Evolutionary conservation across 2,888 invertebrate species (phyloP).

Genomic region (Lithosia quadra): DNA sequence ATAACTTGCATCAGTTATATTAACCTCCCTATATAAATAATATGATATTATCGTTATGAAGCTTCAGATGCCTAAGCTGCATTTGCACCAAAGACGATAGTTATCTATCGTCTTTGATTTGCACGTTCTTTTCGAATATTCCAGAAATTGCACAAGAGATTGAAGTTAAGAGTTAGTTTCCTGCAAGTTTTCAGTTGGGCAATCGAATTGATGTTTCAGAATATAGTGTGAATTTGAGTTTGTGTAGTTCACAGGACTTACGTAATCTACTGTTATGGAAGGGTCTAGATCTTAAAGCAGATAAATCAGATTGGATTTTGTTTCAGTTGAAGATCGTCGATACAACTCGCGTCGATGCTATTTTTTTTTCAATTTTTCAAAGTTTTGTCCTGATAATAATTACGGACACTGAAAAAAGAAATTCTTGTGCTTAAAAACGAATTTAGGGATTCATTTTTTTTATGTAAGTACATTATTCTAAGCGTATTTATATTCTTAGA

Average conservation of each 20-base stretch:
- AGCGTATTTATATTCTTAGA: constrained; percentile 2
- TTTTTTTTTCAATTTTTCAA: too few species aligned
- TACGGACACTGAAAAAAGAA: not conserved
- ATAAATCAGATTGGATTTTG: not conserved
- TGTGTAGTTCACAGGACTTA: not conserved
- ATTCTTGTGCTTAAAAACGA: not conserved
- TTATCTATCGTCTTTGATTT: not conserved
- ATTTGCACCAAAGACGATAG: constrained; percentile 13
- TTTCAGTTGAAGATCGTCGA: not conserved
- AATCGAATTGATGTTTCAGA: too few species aligned
- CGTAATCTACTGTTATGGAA: not conserved
- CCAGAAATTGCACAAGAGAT: not conserved
- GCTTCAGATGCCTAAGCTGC: too few species aligned
- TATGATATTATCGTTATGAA: too few species aligned
- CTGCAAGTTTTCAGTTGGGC: not conserved
- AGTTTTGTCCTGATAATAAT: too few species aligned
- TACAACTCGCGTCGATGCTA: not conserved
- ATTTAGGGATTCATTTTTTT: not conserved
- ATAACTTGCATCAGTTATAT: constrained; percentile 10
- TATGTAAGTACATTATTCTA: not conserved
- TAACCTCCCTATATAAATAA: too few species aligned
- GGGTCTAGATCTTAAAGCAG: not conserved
- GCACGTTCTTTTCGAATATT: constrained; percentile 5
- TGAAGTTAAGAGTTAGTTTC: not conserved
- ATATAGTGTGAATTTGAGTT: not conserved